Base-by-base conservation (phyloP, 1,140 invertebrate genomes). In the Grapholita molesta region DNA sequence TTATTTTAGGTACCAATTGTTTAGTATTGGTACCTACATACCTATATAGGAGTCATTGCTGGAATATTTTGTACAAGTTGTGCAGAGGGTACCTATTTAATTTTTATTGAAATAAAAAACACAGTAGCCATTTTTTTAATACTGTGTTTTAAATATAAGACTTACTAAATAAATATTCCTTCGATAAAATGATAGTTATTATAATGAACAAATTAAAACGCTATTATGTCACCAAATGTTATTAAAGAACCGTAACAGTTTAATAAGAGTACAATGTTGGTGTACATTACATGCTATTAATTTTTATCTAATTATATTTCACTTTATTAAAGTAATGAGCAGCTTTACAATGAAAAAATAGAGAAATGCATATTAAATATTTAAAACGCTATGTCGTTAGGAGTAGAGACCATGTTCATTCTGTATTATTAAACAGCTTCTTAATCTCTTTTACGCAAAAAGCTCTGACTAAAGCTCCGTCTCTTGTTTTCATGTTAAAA, bases 341-440 rank as follows among this genome's bases (percentile, higher is more conserved):
- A 69, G 61, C 73, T 73, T 72, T 68, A 75, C 77, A 72, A 84
- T 80, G 71, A 85, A 83, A 86, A 86, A 82, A 88, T 85, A 82
- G 85, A 81, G 82, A 90, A 85, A 89, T 88, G 82, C 83, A 85
- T 88, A 87, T 88, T 88, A 88, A 91, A 90, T 91, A 91, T 90
- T 90, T 89, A 90, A 89, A 90, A 82, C 82, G 66, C 78, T 79
- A 77, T 85, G 80, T 84, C 82, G 80, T 82, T 83, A 80, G 77
- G 77, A 88, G 82, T 78, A 82, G 80, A 84, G 78, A 85, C 83
- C 89, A 85, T 87, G 84, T 86, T 89, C 82, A 78, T 78, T 88
- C 78, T 83, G 80, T 83, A 86, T 86, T 91, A 90, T 91, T 90
- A 83, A 85, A 80, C 80, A 86, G 88, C 83, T 86, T 86, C 87